Percentiles rank a stretch among this genome's conserved stretches.
phyloP scores from a whole-genome alignment of 1,140 invertebrate genomes.

The Andrena cerasifolii region DNA sequence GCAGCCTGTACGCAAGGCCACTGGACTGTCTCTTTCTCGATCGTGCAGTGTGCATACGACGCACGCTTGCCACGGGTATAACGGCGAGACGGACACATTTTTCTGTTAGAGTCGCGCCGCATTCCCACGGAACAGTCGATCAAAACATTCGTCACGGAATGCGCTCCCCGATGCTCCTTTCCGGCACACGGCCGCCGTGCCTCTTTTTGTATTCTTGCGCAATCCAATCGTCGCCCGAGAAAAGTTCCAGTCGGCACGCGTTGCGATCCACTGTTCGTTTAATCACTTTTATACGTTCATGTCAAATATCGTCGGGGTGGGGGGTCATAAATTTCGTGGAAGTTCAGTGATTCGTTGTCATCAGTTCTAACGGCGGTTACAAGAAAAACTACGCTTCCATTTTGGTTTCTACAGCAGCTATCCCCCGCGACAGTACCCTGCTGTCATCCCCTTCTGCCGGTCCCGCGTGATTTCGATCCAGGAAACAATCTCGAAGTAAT shows the following conservation, averaged over 20 bases:
- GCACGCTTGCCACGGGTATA: constrained; percentile 5
- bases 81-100: constrained; percentile 54
- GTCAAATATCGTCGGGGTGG: too few species aligned
- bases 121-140: constrained; percentile 44
- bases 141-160: constrained; percentile 9
- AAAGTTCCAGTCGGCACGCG: too few species aligned
- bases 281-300: too few species aligned
- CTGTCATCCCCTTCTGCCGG: background rate
- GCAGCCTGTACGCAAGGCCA: constrained; percentile 18
- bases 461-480: constrained; percentile 2
- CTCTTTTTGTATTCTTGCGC: too few species aligned
- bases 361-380: background rate
- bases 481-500: constrained; percentile 18
- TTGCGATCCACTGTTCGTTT: too few species aligned
- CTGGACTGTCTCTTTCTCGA: constrained; percentile 11
- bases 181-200: background rate
- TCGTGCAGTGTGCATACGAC: constrained; percentile 21
- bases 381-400: constrained; percentile 17
- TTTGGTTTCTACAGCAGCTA: constrained; percentile 1
- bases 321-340: background rate
- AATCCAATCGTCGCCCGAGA: too few species aligned
- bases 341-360: background rate
- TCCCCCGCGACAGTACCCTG: constrained; percentile 18
- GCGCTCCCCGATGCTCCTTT: background rate
- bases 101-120: constrained; percentile 42